Evolutionary conservation across 1,140 invertebrate species (phyloP), one percentile per base, ranked within the genome.

Genomic region (Magallana ariakensis): DNA sequence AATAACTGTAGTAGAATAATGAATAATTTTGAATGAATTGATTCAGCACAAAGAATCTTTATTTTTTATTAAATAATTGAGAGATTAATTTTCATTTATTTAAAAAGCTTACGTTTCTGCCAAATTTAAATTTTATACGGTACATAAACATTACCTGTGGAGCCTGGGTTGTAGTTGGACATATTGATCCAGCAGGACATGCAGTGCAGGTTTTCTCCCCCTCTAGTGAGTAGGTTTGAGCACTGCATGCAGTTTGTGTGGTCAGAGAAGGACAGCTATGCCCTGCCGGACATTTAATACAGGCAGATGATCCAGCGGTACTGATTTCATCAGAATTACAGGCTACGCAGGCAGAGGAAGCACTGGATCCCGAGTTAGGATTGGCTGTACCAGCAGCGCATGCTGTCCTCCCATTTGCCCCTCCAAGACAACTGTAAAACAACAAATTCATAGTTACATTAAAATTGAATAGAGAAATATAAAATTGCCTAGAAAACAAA

Each of bases 391-490:
- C 92, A 10, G 88, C 89, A 80, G 26, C 19, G 83, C 92, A 93
- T 22, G 91, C 66, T 62, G 66, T 82, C 80, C 80, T 88, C 8
- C 86, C 19, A 33, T 53, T 62, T 1, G 15, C 70, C 9, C 70
- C 87, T 19, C 91, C 91, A 0, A 81, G n/a, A 89, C 92, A 93
- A 83, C 92, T 93, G 88, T 3, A 92, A 89, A 82, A 85, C 19
- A 83, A 83, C 58, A 84, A 46, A 46, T 46, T 46, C 33, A 46
- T 0, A n/a, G n/a, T n/a, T n/a, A 46, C 33, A 46, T 46, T 46
- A 46, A 46, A 46, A 46, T 46, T 46, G 33, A 46, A n/a, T n/a
- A n/a, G n/a, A n/a, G n/a, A n/a, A n/a, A n/a, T n/a, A n/a, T n/a
- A n/a, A n/a, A n/a, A n/a, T n/a, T n/a, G n/a, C n/a, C n/a, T n/a